Evolutionary conservation across 1,140 invertebrate species (phyloP).

Genomic region (Drosophila busckii): DNA sequence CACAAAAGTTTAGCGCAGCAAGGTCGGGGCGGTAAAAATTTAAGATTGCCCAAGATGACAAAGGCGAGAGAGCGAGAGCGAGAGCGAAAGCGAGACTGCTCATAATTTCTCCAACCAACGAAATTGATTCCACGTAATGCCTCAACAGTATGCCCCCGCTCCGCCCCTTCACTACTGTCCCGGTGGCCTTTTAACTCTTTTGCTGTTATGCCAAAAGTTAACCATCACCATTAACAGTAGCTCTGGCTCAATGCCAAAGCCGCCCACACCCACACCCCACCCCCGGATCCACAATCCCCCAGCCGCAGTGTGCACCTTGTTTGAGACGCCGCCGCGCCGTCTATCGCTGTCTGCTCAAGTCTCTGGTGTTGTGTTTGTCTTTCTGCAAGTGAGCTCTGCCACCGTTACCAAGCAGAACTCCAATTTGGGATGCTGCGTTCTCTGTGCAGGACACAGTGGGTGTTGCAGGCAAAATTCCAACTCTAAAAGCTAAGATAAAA

Average conservation of each 20-base stretch:
- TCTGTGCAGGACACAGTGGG: too few relatives aligned
- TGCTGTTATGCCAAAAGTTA: too few relatives aligned
- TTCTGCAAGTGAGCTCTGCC: conserved; percentile 60
- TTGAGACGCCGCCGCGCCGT: conserved; percentile 3
- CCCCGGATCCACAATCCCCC: not conserved
- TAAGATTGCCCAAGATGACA: conserved; percentile 21
- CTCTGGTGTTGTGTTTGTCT: conserved; percentile 37
- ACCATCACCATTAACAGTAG: not conserved
- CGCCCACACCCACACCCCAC: not conserved
- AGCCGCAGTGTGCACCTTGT: not conserved
- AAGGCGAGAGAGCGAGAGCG: not conserved
- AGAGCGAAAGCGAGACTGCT: conserved; percentile 28
- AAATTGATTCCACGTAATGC: conserved; percentile 67
- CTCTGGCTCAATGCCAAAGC: not conserved
- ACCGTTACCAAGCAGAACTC: too few relatives aligned
- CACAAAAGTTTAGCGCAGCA: conserved; percentile 72
- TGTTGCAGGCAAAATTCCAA: too few relatives aligned
- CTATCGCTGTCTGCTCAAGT: conserved; percentile 38
- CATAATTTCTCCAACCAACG: conserved; percentile 52
- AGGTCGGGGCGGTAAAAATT: conserved; percentile 46
- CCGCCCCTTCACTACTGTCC: not conserved
- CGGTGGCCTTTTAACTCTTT: too few relatives aligned
- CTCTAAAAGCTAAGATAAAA: too few relatives aligned
- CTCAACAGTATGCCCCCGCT: conserved; percentile 35
- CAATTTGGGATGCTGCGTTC: not conserved